Base-by-base conservation (phyloP, 2,888 invertebrate species). In the Busseola fusca region DNA sequence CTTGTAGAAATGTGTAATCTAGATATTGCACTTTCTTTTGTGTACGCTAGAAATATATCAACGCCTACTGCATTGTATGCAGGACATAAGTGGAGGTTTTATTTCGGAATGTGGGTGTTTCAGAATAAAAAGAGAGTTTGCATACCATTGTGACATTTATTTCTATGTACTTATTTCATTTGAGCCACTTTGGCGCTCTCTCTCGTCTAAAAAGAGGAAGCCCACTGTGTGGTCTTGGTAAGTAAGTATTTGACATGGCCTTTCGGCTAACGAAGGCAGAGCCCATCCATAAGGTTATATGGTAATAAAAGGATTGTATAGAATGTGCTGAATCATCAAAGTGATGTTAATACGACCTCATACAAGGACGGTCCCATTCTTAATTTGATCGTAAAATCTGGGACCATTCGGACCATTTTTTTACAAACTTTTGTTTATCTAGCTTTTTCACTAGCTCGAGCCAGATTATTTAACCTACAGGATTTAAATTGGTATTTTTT, bases 1-100 rank as follows among this genome's bases (percentile, higher is more conserved):
- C 68, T 83, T 80, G 80, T 74, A 84, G 74, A 82, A 82, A 80
- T 71, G 70, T 74, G 59, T 78, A 64, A 78, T 78, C 73, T 72
- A 77, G 74, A 72, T 80, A 66, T 78, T 82, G 75, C 69, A 84
- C 82, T 82, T 86, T 84, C 80, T 82, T 81, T 81, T 64, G 64
- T 70, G 58, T 58, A 62, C 16, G 45, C 40, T 40, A 70, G 62
- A 65, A 68, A 70, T 80, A 65, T 63, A 80, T 76, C 60, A 69
- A 71, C 71, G 71, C 76, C 70, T 66, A 79, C 68, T 58, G 54
- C 52, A 63, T 71, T 73, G 64, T 64, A 27, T 62, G 48, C 25
- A 77, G 72, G 72, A 25, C 59, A 34, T 54, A 59, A n/a, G 72
- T 40, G 21, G 21, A 59, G 45, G 42, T 77, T 54, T 37, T 59